Base-by-base conservation (phyloP, 2,113 vertebrate species). In the Silurus glanis region DNA sequence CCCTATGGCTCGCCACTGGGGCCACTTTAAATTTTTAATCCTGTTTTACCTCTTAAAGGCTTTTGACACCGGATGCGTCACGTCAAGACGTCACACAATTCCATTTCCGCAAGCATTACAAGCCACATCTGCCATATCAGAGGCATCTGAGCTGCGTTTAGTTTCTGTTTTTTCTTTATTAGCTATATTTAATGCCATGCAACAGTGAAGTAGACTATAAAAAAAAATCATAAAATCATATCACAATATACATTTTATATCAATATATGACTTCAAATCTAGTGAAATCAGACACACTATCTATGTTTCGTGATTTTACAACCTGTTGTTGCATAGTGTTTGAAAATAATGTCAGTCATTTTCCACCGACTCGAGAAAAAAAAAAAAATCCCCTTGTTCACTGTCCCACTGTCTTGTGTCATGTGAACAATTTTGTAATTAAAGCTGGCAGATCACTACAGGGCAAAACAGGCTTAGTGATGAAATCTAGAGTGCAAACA, bases 11-110 rank as follows among this genome's bases (percentile, higher is more conserved):
- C 17, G 47, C 55, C 37, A 75, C 83, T 84, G 83, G 83, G 83
- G 83, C 56, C 69, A n/a, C 67, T 84, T 74, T 84, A 49, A 84
- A 84, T 84, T 61, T 74, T 84, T 84, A 75, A 84, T 59, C 12
- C 8, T 74, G 37, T 9, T 59, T 80, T 45, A 61, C 56, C 55
- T 80, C 76, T 80, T 80, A 19, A 28, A 80, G 55, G n/a, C 23
- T 56, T 58, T 37, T 79, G 53, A 56, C 74, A 16, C 49, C 6
- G 3, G 49, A 55, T 76, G 72, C 0, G 21, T 76, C 53, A 79
- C 9, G 4, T 25, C 75, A 79, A 56, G 23, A 55, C 21, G 25
- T 58, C 76, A 19, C 53, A 19, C 7, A 4, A 5, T 58, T 58
- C 0, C 4, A 80, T 58, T 80, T 58, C 37, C 58, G 17, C 53